Base-by-base conservation (phyloP, 1,140 invertebrate genomes). In the Caenorhabditis inopinata region DNA sequence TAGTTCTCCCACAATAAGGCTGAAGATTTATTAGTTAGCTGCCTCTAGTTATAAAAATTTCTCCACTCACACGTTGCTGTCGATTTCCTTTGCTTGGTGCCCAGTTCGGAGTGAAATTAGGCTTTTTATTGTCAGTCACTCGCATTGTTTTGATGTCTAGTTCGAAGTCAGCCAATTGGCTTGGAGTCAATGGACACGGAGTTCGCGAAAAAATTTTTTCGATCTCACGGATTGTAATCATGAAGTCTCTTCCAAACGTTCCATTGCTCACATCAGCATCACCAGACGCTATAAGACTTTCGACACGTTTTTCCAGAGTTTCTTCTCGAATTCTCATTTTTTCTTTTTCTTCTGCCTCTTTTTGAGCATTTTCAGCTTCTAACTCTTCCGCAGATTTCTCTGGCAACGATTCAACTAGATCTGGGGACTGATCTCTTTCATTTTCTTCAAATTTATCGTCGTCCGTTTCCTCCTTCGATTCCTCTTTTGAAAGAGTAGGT, bases 391-490 rank as follows among this genome's bases (percentile, higher is more conserved):
- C 32, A 32, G 58, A 38, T 12, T 68, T 68, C n/a, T 68, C 58
- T 11, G n/a, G 35, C 23, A 21, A 25, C 5, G 58, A 68, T 6
- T 68, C 58, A 29, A 32, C 27, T 3, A 58, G 3, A 16, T 68
- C 58, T 68, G 58, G 58, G 6, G 58, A 38, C 1, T 38, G n/a
- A 6, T 7, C n/a, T 6, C 58, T 23, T 3, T 38, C 29, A 1
- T 38, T n/a, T 18, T 68, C 58, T 6, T 68, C 58, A 29, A 68
- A 68, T 16, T 68, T 68, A 21, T 68, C 58, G n/a, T 68, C 58
- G 2, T 68, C 58, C 7, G 9, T 12, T n/a, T 68, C 58, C n/a
- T 68, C 58, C n/a, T 68, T 68, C 9, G 58, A 68, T 14, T 68
- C 58, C 23, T 68, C 58, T n/a, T 68, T 68, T 16, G 11, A 9